These are phyloP conservation scores for Glossophaga mutica DNA, from an alignment of 2,797 vertebrate genomes.

Conservation along the genomic window DNA sequence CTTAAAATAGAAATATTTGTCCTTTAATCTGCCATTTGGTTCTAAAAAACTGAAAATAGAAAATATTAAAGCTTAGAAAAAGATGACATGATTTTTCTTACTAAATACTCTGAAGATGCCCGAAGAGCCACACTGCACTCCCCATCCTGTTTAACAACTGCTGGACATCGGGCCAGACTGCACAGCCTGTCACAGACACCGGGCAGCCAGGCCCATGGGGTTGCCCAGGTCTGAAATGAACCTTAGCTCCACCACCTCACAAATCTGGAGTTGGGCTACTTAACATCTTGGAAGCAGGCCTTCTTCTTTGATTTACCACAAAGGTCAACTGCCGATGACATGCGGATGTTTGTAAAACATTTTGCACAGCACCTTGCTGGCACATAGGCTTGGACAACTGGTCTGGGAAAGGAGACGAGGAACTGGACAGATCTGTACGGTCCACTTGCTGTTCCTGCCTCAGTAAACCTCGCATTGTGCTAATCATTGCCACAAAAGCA, in stretches of 20 bases:
- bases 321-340: background rate
- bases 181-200: fast-evolving
- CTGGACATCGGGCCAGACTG: background rate
- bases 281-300: background rate
- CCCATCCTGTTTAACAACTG: background rate
- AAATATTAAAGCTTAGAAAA: constrained; percentile 47
- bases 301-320: background rate
- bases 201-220: background rate
- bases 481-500: background rate
- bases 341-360: background rate
- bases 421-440: background rate
- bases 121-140: background rate
- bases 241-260: background rate
- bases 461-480: background rate
- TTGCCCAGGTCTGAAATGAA: background rate
- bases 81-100: background rate
- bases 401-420: background rate
- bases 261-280: background rate
- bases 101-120: background rate
- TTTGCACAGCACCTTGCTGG: background rate
- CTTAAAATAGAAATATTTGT: constrained; percentile 69
- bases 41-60: constrained; percentile 44
- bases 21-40: constrained; percentile 49
- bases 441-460: background rate
- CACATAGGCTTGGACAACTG: background rate